Base-by-base conservation (phyloP, 2,888 invertebrate species). In the Anagyrus pseudococci region DNA sequence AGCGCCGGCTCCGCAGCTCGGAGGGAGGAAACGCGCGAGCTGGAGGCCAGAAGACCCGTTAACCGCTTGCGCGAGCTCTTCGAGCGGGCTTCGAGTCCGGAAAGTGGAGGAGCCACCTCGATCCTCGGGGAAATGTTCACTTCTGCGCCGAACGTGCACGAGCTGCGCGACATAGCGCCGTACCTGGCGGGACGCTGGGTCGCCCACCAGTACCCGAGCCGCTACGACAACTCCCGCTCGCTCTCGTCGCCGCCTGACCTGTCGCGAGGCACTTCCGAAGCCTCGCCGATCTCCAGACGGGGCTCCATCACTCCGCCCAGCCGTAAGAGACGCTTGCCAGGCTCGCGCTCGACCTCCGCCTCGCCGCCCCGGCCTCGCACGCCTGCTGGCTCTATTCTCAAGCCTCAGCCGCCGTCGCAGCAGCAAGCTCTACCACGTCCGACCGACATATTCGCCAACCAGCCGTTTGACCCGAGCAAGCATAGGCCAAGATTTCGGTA, bases 171-270 rank as follows among this genome's bases (percentile, higher is more conserved):
- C 71, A 90, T 93, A 54, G 89, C 91, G 0, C 90, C 91, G 0
- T 92, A 92, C 79, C 80, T 93, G 65, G 87, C 89, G 0, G 92
- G 91, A 1, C 85, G 89, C 7, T 93, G 93, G 93, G 86, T 89
- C 40, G 92, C 93, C 0, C 93, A 93, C 77, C 87, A 86, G 70
- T 91, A 88, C 77, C 92, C 93, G 0, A 88, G 84, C 70, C 85
- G 85, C 1, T 85, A 85, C 61, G 90, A 90, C 71, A 90, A 90
- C 73, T 86, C 88, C 55, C 83, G 87, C 52, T 86, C 90, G 2
- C 73, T 90, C 46, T 86, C 86, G 1, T 82, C 85, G 6, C 84
- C 85, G 0, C 76, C 77, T 1, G 75, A 75, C 10, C 66, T 79
- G 3, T 73, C 73, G 37, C 59, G 62, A 22, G 64, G 41, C 2